phyloP scores from a whole-genome alignment of 2,113 vertebrate species.

The Planiliza haematocheilus region DNA sequence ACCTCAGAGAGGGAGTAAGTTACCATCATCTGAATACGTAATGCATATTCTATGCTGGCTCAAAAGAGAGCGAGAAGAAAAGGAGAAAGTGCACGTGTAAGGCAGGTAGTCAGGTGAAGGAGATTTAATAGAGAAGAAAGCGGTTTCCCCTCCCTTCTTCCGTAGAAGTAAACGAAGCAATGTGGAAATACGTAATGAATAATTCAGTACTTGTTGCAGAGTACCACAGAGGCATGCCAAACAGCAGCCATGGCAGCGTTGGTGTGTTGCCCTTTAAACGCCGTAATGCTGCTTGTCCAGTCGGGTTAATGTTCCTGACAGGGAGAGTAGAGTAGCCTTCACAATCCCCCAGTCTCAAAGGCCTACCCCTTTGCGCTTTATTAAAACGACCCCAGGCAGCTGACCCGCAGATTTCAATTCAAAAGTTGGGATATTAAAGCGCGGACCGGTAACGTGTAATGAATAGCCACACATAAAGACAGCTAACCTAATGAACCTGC shows the following conservation, averaged over 20 bases:
- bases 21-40: slow-evolving; percentile 49
- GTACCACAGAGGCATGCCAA: slow-evolving; percentile 50
- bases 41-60: slow-evolving; percentile 18
- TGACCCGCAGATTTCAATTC: slow-evolving; percentile 29
- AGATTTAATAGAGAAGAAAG: slow-evolving; percentile 30
- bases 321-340: slow-evolving; percentile 23
- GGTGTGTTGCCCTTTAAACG: slow-evolving; percentile 57
- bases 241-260: slow-evolving; percentile 42
- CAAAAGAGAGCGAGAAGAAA: background rate
- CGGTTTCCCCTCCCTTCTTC: background rate
- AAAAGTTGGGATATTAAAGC: slow-evolving; percentile 33
- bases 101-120: slow-evolving; percentile 26
- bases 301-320: slow-evolving; percentile 39
- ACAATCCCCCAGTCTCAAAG: slow-evolving; percentile 24
- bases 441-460: background rate
- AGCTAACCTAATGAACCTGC: slow-evolving; percentile 29
- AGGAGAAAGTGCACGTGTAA: background rate
- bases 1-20: slow-evolving; percentile 46
- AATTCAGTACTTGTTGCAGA: slow-evolving; percentile 65
- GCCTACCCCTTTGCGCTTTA: slow-evolving; percentile 15
- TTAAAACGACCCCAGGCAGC: slow-evolving; percentile 29
- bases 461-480: slow-evolving; percentile 15
- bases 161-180: slow-evolving; percentile 50
- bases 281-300: slow-evolving; percentile 40
- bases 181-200: slow-evolving; percentile 69